Conservation (phyloP, 1,140 invertebrate genomes). For the Megalonaias nervosa region DNA sequence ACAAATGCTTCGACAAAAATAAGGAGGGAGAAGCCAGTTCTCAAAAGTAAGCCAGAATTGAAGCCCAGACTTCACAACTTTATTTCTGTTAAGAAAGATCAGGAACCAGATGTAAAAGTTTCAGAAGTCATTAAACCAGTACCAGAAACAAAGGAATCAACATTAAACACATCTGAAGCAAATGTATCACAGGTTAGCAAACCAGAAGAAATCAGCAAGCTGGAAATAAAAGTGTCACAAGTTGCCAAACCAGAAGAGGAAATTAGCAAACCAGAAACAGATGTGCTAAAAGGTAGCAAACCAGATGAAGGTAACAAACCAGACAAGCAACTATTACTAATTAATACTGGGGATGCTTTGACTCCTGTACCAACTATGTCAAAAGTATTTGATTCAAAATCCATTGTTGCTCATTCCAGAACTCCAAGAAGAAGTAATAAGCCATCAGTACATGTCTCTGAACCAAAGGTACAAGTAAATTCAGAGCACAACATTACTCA, state of each 20-base stretch:
- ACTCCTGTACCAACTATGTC: conserved; percentile 15
- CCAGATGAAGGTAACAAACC: no score
- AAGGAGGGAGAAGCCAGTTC: neutral
- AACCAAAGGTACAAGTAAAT: neutral
- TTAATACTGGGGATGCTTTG: conserved; percentile 11
- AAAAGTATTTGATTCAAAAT: conserved; percentile 33
- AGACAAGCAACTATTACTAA: no score
- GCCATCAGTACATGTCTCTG: neutral
- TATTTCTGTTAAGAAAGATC: conserved; percentile 8
- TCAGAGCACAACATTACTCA: neutral
- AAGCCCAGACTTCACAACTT: neutral
- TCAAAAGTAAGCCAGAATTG: neutral
- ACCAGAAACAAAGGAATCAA: no score
- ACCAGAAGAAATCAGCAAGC: neutral
- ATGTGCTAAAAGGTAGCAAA: no score
- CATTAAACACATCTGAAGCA: neutral
- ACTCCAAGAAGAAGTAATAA: conserved; percentile 10
- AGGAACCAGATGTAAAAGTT: conserved; percentile 17
- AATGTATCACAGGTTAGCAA: neutral
- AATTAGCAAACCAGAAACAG: conserved; percentile 1
- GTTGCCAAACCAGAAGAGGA: neutral
- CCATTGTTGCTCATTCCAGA: neutral
- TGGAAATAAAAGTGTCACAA: neutral
- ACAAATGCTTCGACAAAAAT: neutral
- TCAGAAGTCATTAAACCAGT: conserved; percentile 17